Conservation (phyloP, 92 coral and sea anemone species). For the Blastomussa wellsi region DNA sequence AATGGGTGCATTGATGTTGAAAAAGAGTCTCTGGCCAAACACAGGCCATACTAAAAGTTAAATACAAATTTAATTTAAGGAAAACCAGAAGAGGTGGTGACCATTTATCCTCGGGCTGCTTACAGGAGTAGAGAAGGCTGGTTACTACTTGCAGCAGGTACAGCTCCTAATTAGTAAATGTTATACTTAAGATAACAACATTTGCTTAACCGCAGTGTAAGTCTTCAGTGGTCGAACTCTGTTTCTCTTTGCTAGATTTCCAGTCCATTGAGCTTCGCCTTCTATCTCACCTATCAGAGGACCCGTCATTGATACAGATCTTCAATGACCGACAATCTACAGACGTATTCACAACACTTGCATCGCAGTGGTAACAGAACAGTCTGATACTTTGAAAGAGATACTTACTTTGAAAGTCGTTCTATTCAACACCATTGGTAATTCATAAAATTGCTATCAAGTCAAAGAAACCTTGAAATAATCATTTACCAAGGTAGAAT, state of each 20-base stretch:
- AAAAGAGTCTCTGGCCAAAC: neutral
- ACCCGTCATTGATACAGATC: conserved; percentile 80
- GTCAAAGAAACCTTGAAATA: too few species aligned
- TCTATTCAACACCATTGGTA: too few species aligned
- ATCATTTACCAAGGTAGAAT: too few species aligned
- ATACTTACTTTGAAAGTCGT: too few species aligned
- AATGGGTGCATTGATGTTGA: too few species aligned
- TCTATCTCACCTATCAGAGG: conserved; percentile 90
- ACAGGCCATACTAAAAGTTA: neutral
- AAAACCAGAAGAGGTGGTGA: conserved; percentile 68
- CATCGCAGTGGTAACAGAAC: conserved; percentile 75
- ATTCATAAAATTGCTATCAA: too few species aligned
- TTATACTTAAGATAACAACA: neutral
- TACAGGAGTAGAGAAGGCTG: conserved; percentile 83
- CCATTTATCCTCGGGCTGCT: conserved; percentile 75
- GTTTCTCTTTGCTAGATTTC: conserved; percentile 61
- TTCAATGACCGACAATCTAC: conserved; percentile 68
- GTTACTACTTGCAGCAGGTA: conserved; percentile 94
- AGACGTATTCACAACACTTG: conserved; percentile 79
- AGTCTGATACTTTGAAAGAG: neutral
- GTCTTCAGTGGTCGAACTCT: neutral
- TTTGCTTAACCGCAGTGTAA: neutral
- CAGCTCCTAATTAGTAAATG: neutral
- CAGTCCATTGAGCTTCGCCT: conserved; percentile 92
- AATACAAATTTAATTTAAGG: conserved; percentile 49